These are phyloP conservation scores for Stramonita haemastoma DNA, from an alignment of 2,888 invertebrate genomes.

Conservation along the genomic window DNA sequence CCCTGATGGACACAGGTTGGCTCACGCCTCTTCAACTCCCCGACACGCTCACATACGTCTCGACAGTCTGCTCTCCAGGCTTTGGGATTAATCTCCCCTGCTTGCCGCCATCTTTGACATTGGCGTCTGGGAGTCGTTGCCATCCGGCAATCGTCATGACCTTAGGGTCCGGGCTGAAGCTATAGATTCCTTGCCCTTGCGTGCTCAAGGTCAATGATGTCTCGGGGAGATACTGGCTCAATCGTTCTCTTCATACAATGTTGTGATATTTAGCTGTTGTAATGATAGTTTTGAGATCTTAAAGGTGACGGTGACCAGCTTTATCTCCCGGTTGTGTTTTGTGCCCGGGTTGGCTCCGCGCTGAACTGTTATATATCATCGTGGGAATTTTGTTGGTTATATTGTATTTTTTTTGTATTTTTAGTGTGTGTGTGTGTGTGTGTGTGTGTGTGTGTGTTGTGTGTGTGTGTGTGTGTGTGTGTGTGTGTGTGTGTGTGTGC, in stretches of 20 bases:
- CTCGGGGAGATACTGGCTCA: not conserved
- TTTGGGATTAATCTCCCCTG: slow-evolving; percentile 20
- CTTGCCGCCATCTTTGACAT: slow-evolving; percentile 31
- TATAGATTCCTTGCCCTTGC: not conserved
- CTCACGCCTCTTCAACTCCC: not conserved
- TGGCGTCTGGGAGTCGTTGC: slow-evolving; percentile 23
- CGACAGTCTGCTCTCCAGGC: not conserved
- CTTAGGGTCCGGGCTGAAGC: not conserved
- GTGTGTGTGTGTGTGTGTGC: too few relatives aligned
- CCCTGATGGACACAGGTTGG: not conserved
- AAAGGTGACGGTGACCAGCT: too few relatives aligned
- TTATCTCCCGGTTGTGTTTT: too few relatives aligned
- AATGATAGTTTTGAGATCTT: too few relatives aligned
- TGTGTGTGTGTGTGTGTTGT: too few relatives aligned
- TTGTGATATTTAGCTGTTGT: not conserved
- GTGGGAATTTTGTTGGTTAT: too few relatives aligned
- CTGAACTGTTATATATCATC: too few relatives aligned
- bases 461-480: too few relatives aligned
- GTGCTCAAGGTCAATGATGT: not conserved
- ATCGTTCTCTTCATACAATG: not conserved
- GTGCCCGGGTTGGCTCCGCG: too few relatives aligned
- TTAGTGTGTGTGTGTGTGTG: too few relatives aligned
- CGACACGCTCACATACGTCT: not conserved
- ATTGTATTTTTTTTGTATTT: too few relatives aligned
- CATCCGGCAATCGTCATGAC: not conserved